Base-by-base conservation (phyloP, 1,140 invertebrate genomes). In the Parasteatoda tepidariorum region DNA sequence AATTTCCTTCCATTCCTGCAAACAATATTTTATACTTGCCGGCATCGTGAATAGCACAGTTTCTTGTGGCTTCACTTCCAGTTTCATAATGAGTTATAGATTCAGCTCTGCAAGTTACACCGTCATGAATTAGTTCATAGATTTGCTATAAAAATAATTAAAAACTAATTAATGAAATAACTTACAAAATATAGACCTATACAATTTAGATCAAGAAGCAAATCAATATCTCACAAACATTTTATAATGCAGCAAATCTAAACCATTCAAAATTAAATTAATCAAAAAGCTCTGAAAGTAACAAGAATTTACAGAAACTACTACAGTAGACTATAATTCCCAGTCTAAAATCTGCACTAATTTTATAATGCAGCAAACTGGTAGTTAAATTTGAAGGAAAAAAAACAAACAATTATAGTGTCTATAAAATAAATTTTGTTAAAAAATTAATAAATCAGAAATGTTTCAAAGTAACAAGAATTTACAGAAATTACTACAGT, bases 1-100 rank as follows among this genome's bases (percentile, higher is more conserved):
- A 97, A 87, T 96, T 94, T 71, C 94, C 96, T 90, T 98, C 96
- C 90, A 97, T 94, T 2, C 96, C 96, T 54, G 95, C 95, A 26
- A 94, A 94, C n/a, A 98, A 88, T 88, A 93, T 94, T 9, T 93
- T 93, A 86, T 92, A 91, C 85, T 93, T 92, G 0, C 91, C 92
- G 89, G 93, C 91, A 86, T 91, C 93, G 73, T 87, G 87, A 22
- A 89, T 85, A 9, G 93, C 92, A 88, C 94, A 95, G 87, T 97
- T 97, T 96, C 98, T 98, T 0, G 97, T 94, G 59, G 97, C 95
- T 88, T 93, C 94, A 2, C 92, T 91, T 3, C 95, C 96, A 15
- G 96, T 97, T 88, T 96, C 94, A 89, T 96, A 94, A 81, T 95
- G 91, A 86, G 94, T 93, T 22, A 97, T 92, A 90, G 97, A 95